Percentiles rank a stretch among this genome's conserved stretches.
Evolutionary conservation across 2,888 invertebrate genomes (phyloP).

Genomic region (Eupithecia insigniata): DNA sequence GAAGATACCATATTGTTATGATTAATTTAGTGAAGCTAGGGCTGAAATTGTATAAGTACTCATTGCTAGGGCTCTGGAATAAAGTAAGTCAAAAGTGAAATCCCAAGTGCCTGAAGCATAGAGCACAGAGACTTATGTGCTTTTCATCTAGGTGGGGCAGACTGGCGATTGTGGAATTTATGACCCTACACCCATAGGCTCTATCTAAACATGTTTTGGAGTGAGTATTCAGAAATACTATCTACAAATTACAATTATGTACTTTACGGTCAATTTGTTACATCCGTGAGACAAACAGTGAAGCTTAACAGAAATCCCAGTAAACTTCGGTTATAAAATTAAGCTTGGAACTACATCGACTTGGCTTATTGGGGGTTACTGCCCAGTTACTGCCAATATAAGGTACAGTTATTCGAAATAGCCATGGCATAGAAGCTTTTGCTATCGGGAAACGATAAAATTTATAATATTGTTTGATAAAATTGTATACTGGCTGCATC

Average conservation of each 20-base stretch:
- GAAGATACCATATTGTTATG: too few species aligned
- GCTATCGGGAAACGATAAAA: slow-evolving; percentile 24
- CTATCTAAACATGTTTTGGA: not conserved
- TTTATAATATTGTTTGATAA: slow-evolving; percentile 19
- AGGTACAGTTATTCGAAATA: slow-evolving; percentile 60
- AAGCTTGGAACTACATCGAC: slow-evolving; percentile 31
- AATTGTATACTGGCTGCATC: slow-evolving; percentile 1
- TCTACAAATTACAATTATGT: not conserved
- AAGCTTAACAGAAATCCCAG: not conserved
- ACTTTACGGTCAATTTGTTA: not conserved
- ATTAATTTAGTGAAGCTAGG: too few species aligned
- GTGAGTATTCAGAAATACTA: not conserved
- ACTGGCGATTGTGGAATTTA: not conserved
- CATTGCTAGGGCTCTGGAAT: too few species aligned
- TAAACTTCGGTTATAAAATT: not conserved
- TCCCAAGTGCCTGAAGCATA: too few species aligned
- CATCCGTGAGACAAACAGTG: not conserved
- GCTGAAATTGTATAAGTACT: too few species aligned
- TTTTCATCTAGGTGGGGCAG: too few species aligned
- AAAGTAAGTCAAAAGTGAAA: too few species aligned
- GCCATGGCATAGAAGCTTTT: slow-evolving; percentile 26
- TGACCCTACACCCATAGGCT: not conserved
- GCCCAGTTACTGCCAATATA: slow-evolving; percentile 65
- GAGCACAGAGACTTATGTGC: too few species aligned
- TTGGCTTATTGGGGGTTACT: slow-evolving; percentile 57